Evolutionary conservation across 2,797 vertebrate genomes (phyloP).

Genomic region (Onychomys arenicola): DNA sequence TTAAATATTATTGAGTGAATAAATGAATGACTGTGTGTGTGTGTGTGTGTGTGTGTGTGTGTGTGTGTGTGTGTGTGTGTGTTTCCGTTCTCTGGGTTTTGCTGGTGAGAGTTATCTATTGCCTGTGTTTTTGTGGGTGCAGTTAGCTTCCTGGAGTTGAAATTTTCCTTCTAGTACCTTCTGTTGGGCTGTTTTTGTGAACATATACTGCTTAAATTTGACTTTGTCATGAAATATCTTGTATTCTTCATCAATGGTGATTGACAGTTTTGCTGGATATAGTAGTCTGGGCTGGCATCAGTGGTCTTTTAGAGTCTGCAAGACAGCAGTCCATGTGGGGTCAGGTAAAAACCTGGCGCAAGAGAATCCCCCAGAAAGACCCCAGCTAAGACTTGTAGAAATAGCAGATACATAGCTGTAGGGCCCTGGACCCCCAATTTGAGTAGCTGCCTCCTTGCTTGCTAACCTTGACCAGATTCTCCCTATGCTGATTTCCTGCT

Average conservation of each 20-base stretch:
- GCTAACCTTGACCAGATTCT: too few species aligned
- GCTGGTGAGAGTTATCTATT: neutral
- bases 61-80: neutral
- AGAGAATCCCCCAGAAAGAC: neutral
- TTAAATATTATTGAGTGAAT: neutral
- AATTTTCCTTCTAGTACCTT: neutral
- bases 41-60: neutral
- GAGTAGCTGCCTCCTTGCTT: too few species aligned
- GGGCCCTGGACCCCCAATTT: too few species aligned
- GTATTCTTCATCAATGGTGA: neutral
- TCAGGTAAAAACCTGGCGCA: neutral
- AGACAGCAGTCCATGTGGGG: neutral
- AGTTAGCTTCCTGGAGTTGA: neutral
- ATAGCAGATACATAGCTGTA: too few species aligned
- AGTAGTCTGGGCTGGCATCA: neutral
- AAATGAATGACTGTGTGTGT: neutral
- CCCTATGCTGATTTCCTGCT: too few species aligned
- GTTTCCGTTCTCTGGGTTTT: neutral
- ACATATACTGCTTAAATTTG: neutral
- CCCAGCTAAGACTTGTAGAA: too few species aligned
- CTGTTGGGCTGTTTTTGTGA: neutral
- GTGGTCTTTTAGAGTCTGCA: neutral
- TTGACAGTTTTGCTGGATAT: neutral
- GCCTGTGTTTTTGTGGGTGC: neutral
- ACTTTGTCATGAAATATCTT: neutral